Base-by-base conservation (phyloP, 2,888 invertebrate species). In the Oscheius sp. region DNA sequence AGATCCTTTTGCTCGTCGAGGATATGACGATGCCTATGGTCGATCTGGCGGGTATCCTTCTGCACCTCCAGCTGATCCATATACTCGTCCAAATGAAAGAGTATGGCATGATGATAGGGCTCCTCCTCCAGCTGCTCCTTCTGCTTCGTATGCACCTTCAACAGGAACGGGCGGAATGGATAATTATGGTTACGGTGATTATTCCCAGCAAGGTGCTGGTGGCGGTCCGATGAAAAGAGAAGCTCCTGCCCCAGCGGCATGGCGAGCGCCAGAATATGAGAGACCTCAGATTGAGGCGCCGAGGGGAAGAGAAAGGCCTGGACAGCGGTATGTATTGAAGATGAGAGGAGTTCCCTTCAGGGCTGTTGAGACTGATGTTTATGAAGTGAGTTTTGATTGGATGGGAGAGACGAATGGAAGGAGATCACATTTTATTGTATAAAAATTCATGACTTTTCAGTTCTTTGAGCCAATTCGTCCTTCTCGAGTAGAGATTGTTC, bases 281-380 rank as follows among this genome's bases (percentile, higher is more conserved):
- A 25, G 58, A 33, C 71, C 68, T 33, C 5, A 55, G 6, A 31
- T 29, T 17, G 69, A 65, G 31, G 65, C 33, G 15, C 69, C 63
- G 8, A 37, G 68, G 42, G 68, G 68, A 61, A 45, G 68, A n/a
- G 68, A 68, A 42, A 20, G 69, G 29, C 64, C 64, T 31, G 69
- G 69, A 23, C 63, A 63, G 39, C 46, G 55, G n/a, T 76, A 74
- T 50, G 65, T 76, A 15, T 61, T 78, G 31, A 71, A 72, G 15
- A 78, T 78, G 78, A 65, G 78, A 45, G 78, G 78, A 48, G 69
- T 78, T 0, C 78, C 78, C n/a, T 78, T 76, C 73, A 52, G 76
- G 63, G 73, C 78, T 25, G 72, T 67, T 15, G 76, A 76, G 66
- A 50, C 63, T 3, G 78, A 78, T 31, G 73, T 78, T 34, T 72